Base-by-base conservation (phyloP, 2,888 invertebrate genomes). In the Heliconius aoede region DNA sequence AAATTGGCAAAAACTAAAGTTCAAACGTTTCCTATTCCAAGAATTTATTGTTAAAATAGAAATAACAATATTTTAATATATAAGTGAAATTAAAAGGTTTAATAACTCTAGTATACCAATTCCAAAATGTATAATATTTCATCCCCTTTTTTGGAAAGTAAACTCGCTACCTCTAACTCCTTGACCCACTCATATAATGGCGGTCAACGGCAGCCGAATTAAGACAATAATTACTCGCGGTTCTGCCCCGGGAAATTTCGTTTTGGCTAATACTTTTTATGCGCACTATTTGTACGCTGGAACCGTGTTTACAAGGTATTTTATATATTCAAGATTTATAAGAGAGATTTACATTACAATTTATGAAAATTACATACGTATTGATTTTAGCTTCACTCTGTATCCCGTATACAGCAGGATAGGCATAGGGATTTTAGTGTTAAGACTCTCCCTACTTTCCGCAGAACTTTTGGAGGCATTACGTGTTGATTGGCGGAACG, bases 181-280 rank as follows among this genome's bases (percentile, higher is more conserved):
- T 79, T 78, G 72, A 15, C 67, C 83, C 82, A 76, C 13, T n/a
- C 79, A 81, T 82, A 83, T 89, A 90, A 90, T 89, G 85, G 91
- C 91, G 93, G 93, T 92, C 91, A 91, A 88, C 83, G 85, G 86
- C 88, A 86, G 86, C 87, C 88, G 90, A 93, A 94, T 93, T 91
- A 93, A 94, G 93, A 94, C 93, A 91, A 93, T 93, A 93, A 94
- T 91, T 90, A 90, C 89, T 88, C 89, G 90, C 88, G 91, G 89
- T 87, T 82, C 82, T 81, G 83, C 81, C 81, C 82, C 77, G 81
- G 78, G 82, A 87, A 86, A 89, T 88, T 91, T 90, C 89, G 91
- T 91, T 91, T 90, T 89, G 90, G 85, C 87, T 90, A 90, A 91
- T 91, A 91, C 92, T 92, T 93, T 93, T 93, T 91, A 93, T 86